phyloP scores from a whole-genome alignment of 1,140 invertebrate genomes.

The Caerostris darwini region DNA sequence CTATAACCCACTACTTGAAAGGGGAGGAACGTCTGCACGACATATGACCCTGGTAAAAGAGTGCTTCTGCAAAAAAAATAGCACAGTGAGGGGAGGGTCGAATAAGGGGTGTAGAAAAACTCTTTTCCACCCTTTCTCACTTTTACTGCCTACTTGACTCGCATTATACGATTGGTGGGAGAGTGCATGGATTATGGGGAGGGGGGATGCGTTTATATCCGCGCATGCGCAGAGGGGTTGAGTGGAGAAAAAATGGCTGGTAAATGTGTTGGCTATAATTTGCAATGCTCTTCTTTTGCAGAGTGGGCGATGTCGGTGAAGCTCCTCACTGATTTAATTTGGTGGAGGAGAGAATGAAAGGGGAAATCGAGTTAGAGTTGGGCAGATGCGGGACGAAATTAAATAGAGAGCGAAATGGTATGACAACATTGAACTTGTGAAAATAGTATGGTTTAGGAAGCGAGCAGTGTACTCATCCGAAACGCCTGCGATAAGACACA shows the following conservation, averaged over 20 bases:
- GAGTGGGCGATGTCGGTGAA: conserved; percentile 10
- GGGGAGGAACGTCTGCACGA: conserved; percentile 9
- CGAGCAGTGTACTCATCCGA: too few relatives aligned
- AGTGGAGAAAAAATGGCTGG: background rate
- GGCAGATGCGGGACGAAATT: conserved; percentile 25
- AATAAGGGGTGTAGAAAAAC: conserved; percentile 22
- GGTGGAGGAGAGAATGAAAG: conserved; percentile 10
- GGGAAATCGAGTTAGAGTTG: conserved; percentile 63
- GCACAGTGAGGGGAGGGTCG: background rate
- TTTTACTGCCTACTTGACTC: conserved; percentile 70
- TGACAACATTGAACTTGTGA: conserved; percentile 21
- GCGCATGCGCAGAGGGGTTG: background rate
- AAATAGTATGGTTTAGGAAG: background rate
- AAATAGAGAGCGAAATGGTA: conserved; percentile 47
- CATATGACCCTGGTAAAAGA: conserved; percentile 50
- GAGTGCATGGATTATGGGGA: conserved; percentile 56
- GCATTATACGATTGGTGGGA: conserved; percentile 64
- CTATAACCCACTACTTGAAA: conserved; percentile 39
- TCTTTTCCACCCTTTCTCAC: conserved; percentile 19
- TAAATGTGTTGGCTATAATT: conserved; percentile 58
- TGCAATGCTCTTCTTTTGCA: conserved; percentile 23
- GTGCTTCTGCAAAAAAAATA: background rate
- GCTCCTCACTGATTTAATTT: conserved; percentile 70
- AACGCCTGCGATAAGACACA: too few relatives aligned
- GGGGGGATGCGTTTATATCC: background rate